phyloP scores from a whole-genome alignment of 2,888 invertebrate genomes.

The Eucriotettix oculatus region DNA sequence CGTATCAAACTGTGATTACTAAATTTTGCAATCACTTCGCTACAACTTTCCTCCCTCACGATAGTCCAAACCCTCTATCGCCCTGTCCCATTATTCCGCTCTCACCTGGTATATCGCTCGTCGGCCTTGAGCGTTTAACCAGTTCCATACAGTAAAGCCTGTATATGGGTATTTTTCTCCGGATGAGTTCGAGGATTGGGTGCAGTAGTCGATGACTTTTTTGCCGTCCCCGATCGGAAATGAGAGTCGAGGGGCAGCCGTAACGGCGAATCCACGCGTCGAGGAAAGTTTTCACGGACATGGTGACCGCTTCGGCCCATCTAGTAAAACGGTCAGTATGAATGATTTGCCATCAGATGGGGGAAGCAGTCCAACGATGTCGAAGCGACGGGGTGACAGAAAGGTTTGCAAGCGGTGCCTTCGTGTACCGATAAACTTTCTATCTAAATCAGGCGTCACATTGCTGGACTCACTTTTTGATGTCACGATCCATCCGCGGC shows the following conservation, averaged over 20 bases:
- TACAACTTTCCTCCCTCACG: too few species aligned
- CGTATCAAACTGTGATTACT: too few species aligned
- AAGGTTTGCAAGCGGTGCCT: slow-evolving; percentile 12
- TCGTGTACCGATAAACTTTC: slow-evolving; percentile 19
- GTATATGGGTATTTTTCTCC: too few species aligned
- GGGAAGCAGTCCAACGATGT: slow-evolving; percentile 24
- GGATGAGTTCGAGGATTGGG: too few species aligned
- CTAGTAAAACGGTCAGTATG: slow-evolving; percentile 19
- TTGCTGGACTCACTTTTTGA: slow-evolving; percentile 16
- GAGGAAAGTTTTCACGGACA: slow-evolving; percentile 11
- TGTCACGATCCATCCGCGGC: slow-evolving; percentile 13
- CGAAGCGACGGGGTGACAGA: slow-evolving; percentile 18
- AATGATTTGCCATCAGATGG: slow-evolving; percentile 12
- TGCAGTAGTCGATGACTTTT: too few species aligned
- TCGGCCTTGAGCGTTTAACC: too few species aligned
- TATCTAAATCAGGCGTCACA: slow-evolving; percentile 20
- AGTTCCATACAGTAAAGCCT: too few species aligned
- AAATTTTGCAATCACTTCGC: too few species aligned
- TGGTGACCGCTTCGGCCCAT: slow-evolving; percentile 24
- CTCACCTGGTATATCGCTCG: too few species aligned
- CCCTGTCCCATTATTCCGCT: too few species aligned
- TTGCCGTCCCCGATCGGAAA: slow-evolving; percentile 22
- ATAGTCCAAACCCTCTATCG: too few species aligned
- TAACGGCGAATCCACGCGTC: slow-evolving; percentile 15
- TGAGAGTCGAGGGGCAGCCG: slow-evolving; percentile 21